A percentile compares a stretch with the other conserved stretches of the same genome.
Conservation (phyloP, 2,797 vertebrate species). For the Mustela erminea region DNA sequence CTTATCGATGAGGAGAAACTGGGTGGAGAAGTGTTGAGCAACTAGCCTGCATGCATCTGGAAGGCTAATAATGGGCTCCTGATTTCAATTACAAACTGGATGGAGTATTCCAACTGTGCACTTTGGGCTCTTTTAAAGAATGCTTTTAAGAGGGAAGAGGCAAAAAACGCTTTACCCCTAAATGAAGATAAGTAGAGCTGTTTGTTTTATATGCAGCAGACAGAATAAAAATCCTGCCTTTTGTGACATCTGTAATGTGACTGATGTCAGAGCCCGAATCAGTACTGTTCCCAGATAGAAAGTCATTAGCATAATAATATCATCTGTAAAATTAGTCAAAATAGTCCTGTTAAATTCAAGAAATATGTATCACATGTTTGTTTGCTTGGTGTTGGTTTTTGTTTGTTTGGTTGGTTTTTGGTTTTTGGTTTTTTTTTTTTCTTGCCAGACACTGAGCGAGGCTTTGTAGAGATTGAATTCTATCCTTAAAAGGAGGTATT, state of each 20-base stretch:
- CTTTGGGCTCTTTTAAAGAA: constrained; percentile 51
- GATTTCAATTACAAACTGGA: constrained; percentile 26
- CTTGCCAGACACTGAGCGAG: not conserved
- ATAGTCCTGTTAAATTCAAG: constrained; percentile 63
- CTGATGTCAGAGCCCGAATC: constrained; percentile 12
- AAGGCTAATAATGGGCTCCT: not conserved
- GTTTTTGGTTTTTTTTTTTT: not conserved
- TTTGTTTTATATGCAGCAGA: constrained; percentile 27
- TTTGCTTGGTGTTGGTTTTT: no score
- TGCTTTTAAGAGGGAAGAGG: constrained; percentile 51
- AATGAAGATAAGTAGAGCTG: constrained; percentile 72
- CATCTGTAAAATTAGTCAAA: constrained; percentile 65
- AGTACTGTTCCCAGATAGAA: not conserved
- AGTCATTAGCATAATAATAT: constrained; percentile 37
- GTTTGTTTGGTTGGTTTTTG: no score
- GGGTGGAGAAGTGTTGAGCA: not conserved
- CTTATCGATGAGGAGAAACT: not conserved
- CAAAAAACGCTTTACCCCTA: constrained; percentile 61
- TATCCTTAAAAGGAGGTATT: not conserved
- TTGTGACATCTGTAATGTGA: constrained; percentile 65
- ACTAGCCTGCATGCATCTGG: not conserved
- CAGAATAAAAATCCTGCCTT: constrained; percentile 40
- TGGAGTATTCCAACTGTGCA: not conserved
- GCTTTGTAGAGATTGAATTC: constrained; percentile 5
- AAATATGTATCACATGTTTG: not conserved